Evolutionary conservation across 1,140 invertebrate species (phyloP).

Genomic region (Melanaphis sacchari): DNA sequence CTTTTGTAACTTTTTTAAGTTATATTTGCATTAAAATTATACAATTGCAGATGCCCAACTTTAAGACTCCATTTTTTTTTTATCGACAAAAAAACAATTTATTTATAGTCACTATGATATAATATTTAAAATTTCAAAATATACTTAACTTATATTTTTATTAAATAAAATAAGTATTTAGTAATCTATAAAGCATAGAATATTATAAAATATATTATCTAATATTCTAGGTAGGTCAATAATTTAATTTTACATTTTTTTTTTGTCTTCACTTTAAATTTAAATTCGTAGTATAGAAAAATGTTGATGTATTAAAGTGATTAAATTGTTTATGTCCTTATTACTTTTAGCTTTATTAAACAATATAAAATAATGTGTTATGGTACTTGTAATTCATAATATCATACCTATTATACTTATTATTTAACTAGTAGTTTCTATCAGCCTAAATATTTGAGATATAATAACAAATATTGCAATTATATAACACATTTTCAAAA

Average conservation of each 20-base stretch:
- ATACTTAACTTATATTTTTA: not conserved
- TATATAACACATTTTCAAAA: rapidly evolving
- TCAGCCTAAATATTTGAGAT: not conserved
- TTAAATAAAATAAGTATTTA: too few species aligned
- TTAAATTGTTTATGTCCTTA: not conserved
- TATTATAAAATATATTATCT: too few species aligned
- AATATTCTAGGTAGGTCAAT: not conserved
- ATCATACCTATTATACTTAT: not conserved
- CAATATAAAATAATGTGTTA: not conserved
- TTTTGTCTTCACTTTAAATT: not conserved
- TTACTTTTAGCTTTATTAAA: not conserved
- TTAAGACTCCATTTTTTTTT: not conserved
- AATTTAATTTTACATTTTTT: not conserved
- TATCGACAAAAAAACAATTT: not conserved
- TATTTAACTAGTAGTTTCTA: not conserved
- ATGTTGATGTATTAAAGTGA: not conserved
- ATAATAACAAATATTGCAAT: not conserved
- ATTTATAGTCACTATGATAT: not conserved
- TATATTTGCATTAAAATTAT: not conserved
- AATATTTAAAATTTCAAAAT: not conserved
- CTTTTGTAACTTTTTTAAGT: not conserved
- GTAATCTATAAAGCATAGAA: too few species aligned
- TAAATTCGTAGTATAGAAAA: not conserved
- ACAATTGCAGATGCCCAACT: not conserved
- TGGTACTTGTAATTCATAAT: not conserved